Percentiles rank a stretch among this genome's conserved stretches.
Conservation (phyloP, 2,113 vertebrate genomes). For the Holacanthus passer region DNA sequence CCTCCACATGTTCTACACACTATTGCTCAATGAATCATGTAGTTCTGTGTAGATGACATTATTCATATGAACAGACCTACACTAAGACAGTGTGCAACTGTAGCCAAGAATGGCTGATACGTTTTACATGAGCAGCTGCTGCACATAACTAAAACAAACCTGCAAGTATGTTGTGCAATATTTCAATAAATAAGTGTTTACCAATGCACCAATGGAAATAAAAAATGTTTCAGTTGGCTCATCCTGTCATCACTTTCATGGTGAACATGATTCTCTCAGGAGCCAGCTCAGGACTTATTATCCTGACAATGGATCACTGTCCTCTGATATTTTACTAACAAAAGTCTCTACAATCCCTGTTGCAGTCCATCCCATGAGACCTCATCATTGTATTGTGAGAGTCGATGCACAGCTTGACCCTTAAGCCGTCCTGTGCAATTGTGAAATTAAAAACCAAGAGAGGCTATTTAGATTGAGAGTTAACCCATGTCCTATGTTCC, state of each 20-base stretch:
- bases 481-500: neutral
- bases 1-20: constrained; percentile 5
- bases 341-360: too few relatives aligned
- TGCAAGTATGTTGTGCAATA: neutral
- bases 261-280: constrained; percentile 24
- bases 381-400: neutral
- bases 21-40: neutral
- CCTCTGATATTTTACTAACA: neutral
- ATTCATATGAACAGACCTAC: constrained; percentile 9
- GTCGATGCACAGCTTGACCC: neutral
- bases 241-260: constrained; percentile 36
- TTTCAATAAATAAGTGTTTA: constrained; percentile 20
- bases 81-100: neutral
- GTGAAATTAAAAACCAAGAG: neutral
- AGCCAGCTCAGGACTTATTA: neutral
- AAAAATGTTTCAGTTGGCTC: constrained; percentile 13
- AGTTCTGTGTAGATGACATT: neutral
- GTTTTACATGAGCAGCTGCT: constrained; percentile 41
- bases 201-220: too few relatives aligned
- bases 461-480: constrained; percentile 1
- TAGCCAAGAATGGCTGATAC: neutral
- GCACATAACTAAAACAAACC: constrained; percentile 21
- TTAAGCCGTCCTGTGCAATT: neutral
- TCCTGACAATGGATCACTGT: constrained; percentile 14
- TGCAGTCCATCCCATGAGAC: neutral